A percentile compares a stretch with the other conserved stretches of the same genome.
Conservation (phyloP, 2,888 invertebrate species). For the Caenorhabditis sinica region DNA sequence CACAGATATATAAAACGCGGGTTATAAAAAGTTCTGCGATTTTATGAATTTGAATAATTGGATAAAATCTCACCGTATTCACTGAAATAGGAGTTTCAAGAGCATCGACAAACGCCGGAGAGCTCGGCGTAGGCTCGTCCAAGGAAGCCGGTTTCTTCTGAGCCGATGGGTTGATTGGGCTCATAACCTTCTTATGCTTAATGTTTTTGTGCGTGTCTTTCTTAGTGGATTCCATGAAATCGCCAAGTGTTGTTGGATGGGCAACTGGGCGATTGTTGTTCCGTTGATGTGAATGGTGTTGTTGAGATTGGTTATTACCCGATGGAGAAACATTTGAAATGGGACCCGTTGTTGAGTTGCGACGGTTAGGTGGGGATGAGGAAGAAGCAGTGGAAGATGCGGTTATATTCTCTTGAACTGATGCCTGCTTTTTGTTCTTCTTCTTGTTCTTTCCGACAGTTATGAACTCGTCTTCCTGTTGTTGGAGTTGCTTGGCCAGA, state of each 20-base stretch:
- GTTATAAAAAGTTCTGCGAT: too few relatives aligned
- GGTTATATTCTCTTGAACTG: not conserved
- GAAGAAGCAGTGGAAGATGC: constrained; percentile 32
- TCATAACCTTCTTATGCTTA: constrained; percentile 33
- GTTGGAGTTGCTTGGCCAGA: constrained; percentile 50
- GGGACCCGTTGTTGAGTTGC: not conserved
- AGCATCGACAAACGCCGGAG: constrained; percentile 33
- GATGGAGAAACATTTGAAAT: not conserved
- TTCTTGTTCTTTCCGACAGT: constrained; percentile 65
- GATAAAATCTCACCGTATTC: constrained; percentile 32
- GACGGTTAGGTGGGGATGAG: constrained; percentile 19
- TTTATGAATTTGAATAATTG: not conserved
- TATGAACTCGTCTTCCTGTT: constrained; percentile 68
- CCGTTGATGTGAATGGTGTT: constrained; percentile 30
- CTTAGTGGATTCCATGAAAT: constrained; percentile 50
- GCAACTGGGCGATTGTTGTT: constrained; percentile 14
- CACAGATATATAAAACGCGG: not conserved
- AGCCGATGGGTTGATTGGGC: not conserved
- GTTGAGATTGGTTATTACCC: not conserved
- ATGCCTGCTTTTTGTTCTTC: constrained; percentile 48
- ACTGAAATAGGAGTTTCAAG: constrained; percentile 45
- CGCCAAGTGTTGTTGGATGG: constrained; percentile 43
- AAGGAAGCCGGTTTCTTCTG: constrained; percentile 30
- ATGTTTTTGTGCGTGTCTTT: constrained; percentile 55
- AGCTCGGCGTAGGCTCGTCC: constrained; percentile 13